Base-by-base conservation (phyloP, 2,888 invertebrate genomes). In the Tethea ocularis region DNA sequence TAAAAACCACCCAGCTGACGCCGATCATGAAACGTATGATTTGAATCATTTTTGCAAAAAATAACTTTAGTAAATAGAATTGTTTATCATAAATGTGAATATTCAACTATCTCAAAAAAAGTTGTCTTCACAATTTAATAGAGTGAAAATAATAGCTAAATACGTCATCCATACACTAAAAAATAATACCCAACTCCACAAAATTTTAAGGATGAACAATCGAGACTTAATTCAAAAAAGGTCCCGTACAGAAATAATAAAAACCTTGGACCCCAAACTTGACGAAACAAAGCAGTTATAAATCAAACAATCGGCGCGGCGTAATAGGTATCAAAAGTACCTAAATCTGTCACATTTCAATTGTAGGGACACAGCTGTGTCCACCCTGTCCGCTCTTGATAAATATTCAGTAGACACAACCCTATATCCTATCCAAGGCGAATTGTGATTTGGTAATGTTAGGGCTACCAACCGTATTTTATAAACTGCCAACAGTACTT, bases 371-470 rank as follows among this genome's bases (percentile, higher is more conserved):
- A 58, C 80, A 81, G 76, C 75, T 80, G 78, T 51, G 67, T 26
- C 60, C 60, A 55, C 59, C 66, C 57, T 54, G 57, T 59, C 69
- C 68, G 20, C 3, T 46, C 64, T 70, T 78, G 76, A 78, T 84
- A 84, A 82, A 84, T 84, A 84, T 84, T 82, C 84, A 84, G 74
- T 57, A 69, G 77, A 72, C 72, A 69, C 57, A 68, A 59, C 63
- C 51, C 64, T 56, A 62, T 46, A 46, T 46, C 46, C 46, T 46
- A 56, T 57, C 57, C 57, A 60, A 61, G 64, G 68, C 77, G 78
- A 76, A 77, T 82, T 79, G 73, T 74, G 82, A 82, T 80, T 75
- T 68, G 20, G 17, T 61, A 71, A 26, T 13, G 22, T 52, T 61
- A 64, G 66, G 33, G 26, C 15, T 24, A 29, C 52, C 46, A 46